A percentile compares a stretch with the other conserved stretches of the same genome.
These are phyloP conservation scores for Beroe forskalii DNA, from an alignment of 37 sponge, comb jelly and placozoan species.

Conservation along the genomic window DNA sequence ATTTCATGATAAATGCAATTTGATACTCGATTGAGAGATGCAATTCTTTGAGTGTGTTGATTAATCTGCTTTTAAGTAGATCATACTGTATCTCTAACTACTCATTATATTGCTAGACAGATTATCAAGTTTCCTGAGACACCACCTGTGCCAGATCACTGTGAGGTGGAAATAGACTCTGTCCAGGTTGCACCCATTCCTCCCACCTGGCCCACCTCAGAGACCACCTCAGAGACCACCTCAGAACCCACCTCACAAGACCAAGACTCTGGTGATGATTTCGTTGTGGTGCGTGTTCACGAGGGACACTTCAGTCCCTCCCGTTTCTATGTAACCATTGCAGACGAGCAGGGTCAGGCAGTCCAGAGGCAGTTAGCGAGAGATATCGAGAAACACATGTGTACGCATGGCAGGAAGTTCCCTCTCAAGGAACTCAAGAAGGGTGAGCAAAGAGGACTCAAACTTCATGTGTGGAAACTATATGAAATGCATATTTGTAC, in stretches of 20 bases:
- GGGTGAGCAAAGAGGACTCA: too few relatives aligned
- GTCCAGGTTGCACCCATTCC: neutral
- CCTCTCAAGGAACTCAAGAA: slow-evolving; percentile 5
- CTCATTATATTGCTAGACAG: too few relatives aligned
- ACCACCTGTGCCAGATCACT: neutral
- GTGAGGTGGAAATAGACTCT: neutral
- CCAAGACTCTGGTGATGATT: neutral
- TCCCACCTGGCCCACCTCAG: neutral
- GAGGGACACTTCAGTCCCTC: neutral
- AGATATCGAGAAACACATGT: neutral
- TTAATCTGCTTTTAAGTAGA: too few relatives aligned
- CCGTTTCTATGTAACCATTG: neutral
- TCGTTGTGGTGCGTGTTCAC: neutral
- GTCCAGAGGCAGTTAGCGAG: neutral
- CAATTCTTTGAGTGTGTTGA: too few relatives aligned
- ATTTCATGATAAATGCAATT: too few relatives aligned
- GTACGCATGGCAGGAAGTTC: neutral
- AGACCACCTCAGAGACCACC: too few relatives aligned
- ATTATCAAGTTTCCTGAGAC: too few relatives aligned
- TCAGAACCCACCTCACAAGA: neutral
- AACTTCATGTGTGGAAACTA: too few relatives aligned
- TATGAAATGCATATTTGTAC: too few relatives aligned
- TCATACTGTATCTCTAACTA: too few relatives aligned
- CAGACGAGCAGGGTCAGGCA: neutral
- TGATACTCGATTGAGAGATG: too few relatives aligned